A percentile compares a stretch with the other conserved stretches of the same genome.
Evolutionary conservation across 2,797 vertebrate genomes (phyloP).

Genomic region (Tangara arthus): DNA sequence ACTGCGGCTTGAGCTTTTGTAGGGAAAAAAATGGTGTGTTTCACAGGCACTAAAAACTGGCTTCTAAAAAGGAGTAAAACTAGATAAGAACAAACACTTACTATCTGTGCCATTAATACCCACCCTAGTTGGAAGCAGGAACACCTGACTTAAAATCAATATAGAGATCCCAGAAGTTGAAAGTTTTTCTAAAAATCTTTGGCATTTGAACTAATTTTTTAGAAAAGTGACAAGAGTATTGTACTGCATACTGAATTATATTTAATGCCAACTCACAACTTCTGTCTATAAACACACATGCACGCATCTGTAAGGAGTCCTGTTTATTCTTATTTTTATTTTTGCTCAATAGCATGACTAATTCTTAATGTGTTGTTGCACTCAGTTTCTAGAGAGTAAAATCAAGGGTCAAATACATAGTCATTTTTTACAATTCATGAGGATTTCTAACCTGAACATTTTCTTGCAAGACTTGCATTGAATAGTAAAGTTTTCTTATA

Average conservation of each 20-base stretch:
- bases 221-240: not conserved
- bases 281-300: not conserved
- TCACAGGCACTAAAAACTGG: not conserved
- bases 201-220: not conserved
- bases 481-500: not conserved
- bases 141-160: not conserved
- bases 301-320: not conserved
- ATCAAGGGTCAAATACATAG: not conserved
- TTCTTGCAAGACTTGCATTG: not conserved
- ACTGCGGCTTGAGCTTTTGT: not conserved
- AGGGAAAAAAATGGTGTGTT: not conserved
- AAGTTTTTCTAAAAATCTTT: not conserved
- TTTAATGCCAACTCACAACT: not conserved
- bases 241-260: not conserved
- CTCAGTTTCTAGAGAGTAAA: not conserved
- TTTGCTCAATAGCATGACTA: not conserved
- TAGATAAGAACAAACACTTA: not conserved
- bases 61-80: not conserved
- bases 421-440: not conserved
- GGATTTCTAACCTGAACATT: not conserved
- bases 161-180: not conserved
- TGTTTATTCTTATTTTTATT: not conserved
- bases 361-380: not conserved
- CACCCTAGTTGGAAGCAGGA: not conserved
- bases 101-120: not conserved